Evolutionary conservation across 2,113 vertebrate genomes (phyloP), one percentile per base, ranked within the genome.

Genomic region (Nerophis ophidion): DNA sequence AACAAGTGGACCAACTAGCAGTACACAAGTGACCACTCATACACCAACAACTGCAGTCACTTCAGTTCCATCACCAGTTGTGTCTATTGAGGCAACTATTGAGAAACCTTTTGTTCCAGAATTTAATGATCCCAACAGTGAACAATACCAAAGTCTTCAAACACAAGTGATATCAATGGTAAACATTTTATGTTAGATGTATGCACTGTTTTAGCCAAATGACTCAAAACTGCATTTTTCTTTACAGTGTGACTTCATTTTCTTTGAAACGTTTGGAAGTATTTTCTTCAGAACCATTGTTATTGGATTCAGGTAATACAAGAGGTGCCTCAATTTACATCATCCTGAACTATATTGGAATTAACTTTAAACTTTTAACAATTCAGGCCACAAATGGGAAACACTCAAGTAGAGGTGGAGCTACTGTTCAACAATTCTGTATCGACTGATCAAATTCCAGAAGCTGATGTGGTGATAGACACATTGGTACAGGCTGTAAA

Each of bases 101-200:
- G 19, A 2, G 8, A 14, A 50, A 34, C 54, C 63, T 9, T 65
- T 51, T 58, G 54, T 35, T 8, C 13, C 26, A 58, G 63, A 16
- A 44, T 5, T 65, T 6, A 44, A 34, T 8, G 7, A 65, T 45
- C 55, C 17, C 40, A 65, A 12, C 54, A 65, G 63, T 48, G 17
- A 16, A 19, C 46, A 49, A 10, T 65, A 17, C 15, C 19, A 15
- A 11, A 7, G 4, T 7, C 61, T 64, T 48, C 40, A 48, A 48
- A n/a, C 0, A 14, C 5, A 3, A 56, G 16, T 64, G 46, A 52
- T 56, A 14, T 15, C 51, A 19, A 13, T 10, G 16, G 61, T 64
- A 7, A 36, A 52, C 7, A 15, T 15, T 11, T 47, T 6, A 6
- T 3, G 7, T 53, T 53, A 35, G 51, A 56, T 11, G 40, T 40